A percentile compares a stretch with the other conserved stretches of the same genome.
Evolutionary conservation across 2,113 vertebrate genomes (phyloP).

Genomic region (Paracanthobrama guichenoti): DNA sequence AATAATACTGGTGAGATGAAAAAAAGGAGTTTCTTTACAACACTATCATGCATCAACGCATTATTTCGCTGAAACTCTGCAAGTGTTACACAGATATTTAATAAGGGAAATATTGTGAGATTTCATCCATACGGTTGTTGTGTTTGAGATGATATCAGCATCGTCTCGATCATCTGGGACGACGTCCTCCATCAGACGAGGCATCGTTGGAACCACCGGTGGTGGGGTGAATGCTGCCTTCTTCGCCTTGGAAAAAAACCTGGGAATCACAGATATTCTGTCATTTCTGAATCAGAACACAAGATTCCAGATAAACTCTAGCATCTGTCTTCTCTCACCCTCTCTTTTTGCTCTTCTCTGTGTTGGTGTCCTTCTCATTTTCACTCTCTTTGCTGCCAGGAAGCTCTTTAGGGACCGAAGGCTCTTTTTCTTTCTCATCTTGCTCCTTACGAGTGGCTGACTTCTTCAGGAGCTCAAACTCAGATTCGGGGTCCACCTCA

Average conservation of each 20-base stretch:
- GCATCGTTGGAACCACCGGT: constrained; percentile 81
- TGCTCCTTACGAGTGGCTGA: constrained; percentile 83
- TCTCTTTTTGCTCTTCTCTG: constrained; percentile 92
- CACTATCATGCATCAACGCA: too few relatives aligned
- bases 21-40: not conserved
- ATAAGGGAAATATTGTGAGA: not conserved
- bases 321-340: constrained; percentile 69
- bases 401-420: constrained; percentile 74
- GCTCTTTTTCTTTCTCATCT: constrained; percentile 84
- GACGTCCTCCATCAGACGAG: constrained; percentile 85
- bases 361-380: constrained; percentile 87
- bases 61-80: not conserved
- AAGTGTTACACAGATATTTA: not conserved
- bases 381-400: constrained; percentile 74
- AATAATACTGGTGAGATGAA: constrained; percentile 81
- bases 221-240: constrained; percentile 84
- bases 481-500: constrained; percentile 86
- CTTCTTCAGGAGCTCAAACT: constrained; percentile 89
- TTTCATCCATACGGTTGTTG: constrained; percentile 80
- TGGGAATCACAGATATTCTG: constrained; percentile 53
- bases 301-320: not conserved
- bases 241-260: constrained; percentile 92
- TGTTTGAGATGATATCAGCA: constrained; percentile 88
- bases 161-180: constrained; percentile 89
- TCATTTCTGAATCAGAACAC: constrained; percentile 14